These are phyloP conservation scores for Sander vitreus DNA, from an alignment of 2,113 vertebrate genomes.

Conservation along the genomic window DNA sequence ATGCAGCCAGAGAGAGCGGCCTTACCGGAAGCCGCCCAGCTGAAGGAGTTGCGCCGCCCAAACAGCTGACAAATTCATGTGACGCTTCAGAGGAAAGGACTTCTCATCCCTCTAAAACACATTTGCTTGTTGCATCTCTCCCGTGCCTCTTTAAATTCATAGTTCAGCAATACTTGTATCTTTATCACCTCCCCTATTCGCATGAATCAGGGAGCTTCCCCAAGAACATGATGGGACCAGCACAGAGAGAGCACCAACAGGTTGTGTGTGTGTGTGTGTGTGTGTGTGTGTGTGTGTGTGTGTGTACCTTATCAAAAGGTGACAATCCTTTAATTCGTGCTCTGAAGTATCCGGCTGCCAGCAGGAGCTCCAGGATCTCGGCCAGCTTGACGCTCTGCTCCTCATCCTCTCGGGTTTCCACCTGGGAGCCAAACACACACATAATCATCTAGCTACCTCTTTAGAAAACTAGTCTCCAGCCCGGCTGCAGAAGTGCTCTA, in stretches of 20 bases:
- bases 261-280: neutral
- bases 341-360: conserved; percentile 97
- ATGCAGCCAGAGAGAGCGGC: no score
- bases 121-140: no score
- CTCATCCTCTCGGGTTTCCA: conserved; percentile 97
- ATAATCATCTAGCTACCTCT: neutral
- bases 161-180: neutral
- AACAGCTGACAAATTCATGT: no score
- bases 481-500: neutral
- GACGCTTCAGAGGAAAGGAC: no score
- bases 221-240: neutral
- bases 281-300: neutral
- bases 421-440: conserved; percentile 80
- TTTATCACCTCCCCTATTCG: neutral
- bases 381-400: conserved; percentile 93
- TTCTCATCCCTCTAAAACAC: no score
- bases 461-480: no score
- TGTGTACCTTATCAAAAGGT: conserved; percentile 95
- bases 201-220: neutral
- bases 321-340: conserved; percentile 97
- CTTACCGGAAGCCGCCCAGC: no score
- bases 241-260: neutral
- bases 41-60: no score
- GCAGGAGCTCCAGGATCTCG: conserved; percentile 95
- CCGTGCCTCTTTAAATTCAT: neutral